Base-by-base conservation (phyloP, 2,113 vertebrate genomes). In the Carollia perspicillata region DNA sequence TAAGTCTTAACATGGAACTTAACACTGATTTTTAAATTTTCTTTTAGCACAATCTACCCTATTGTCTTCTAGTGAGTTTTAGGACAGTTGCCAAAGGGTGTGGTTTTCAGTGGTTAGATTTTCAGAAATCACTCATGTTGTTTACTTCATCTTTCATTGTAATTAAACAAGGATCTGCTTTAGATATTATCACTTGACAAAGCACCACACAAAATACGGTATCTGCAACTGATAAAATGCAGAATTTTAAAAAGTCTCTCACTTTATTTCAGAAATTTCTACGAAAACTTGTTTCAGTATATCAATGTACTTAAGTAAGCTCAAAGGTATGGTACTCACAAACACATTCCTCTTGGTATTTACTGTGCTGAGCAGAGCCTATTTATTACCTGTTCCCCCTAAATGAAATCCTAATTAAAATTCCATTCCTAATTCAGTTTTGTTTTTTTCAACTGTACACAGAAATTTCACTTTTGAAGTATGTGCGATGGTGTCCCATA, bases 11-110 rank as follows among this genome's bases (percentile, higher is more conserved):
- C 94, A 75, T 28, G 95, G 55, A 83, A 14, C 26, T 92, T 74
- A 40, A 75, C 10, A 49, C 65, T 93, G 92, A 40, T 87, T 96
- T 93, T 83, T 78, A 37, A 33, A 75, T 92, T 93, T 95, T 96
- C 85, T 89, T 51, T 90, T 69, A 69, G 78, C 60, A 97, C 93
- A 97, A 44, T 92, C 88, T 74, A 89, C 55, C 14, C 81, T 66
- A 93, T 98, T 98, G 95, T 97, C 68, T 97, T 94, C 81, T 74
- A 90, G 44, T 83, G 89, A 95, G 86, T 90, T 18, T 66, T 69
- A 89, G 66, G 71, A 93, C 35, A 53, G 37, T 51, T 85, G 97
- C 95, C 97, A 96, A 81, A 86, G 90, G 96, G 97, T 95, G 96
- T 93, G 96, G 90, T 85, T 71, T 93, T 75, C 47, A 80, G 68